Base-by-base conservation (phyloP, 2,888 invertebrate genomes). In the Sinodicranocentrus sp. region DNA sequence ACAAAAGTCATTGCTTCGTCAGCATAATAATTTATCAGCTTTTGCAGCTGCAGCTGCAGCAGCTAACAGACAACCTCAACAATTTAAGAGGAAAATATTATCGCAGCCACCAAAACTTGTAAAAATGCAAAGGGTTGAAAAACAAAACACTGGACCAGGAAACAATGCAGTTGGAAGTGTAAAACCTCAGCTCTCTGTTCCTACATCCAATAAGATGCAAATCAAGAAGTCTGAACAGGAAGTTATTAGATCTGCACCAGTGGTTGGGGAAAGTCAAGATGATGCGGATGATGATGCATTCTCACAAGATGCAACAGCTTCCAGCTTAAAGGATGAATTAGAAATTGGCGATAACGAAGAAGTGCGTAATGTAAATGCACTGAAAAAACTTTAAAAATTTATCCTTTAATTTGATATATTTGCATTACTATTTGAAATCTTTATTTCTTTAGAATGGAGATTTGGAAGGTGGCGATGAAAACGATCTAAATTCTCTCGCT, bases 71-170 rank as follows among this genome's bases (percentile, higher is more conserved):
- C 63, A 76, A 21, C 61, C 61, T 39, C 68, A 73, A 23, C 85
- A 73, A 44, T 75, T 85, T 48, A 85, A 85, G 17, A 25, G 85
- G 26, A 85, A 83, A 72, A 83, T 85, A 26, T 1, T 79, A 28
- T 67, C 76, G 15, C 80, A 79, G 21, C 88, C 86, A 10, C 88
- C 88, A 10, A 87, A 86, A 83, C 68, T 88, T 26, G 84, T 86
- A 39, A 88, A 88, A 71, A 88, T 88, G 83, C 86, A 86, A 39
- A 84, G 85, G 21, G 65, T 87, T 15, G 88, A 86, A 26, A 48
- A 80, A 17, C 61, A 72, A 48, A 72, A 63, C 6, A 83, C 75
- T 65, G 86, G 86, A 17, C 54, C 39, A 26, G 82, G 78, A 17
- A 28, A n/a, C 52, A 59, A 48, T 26, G 19, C 17, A 13, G 48